Evolutionary conservation across 2,797 vertebrate genomes (phyloP).

Genomic region (Staurois parvus): DNA sequence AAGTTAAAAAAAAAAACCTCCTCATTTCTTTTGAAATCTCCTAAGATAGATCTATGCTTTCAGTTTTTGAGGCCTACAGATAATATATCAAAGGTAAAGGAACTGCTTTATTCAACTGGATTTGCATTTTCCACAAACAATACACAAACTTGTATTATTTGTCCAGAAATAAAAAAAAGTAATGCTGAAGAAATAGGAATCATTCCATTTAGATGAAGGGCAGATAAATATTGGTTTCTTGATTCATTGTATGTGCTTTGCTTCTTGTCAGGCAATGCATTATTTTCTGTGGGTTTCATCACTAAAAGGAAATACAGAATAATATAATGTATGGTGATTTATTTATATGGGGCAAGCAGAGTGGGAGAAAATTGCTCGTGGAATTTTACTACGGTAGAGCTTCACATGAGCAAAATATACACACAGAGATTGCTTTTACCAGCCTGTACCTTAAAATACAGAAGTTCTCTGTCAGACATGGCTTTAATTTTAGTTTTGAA

Average conservation of each 20-base stretch:
- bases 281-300: background rate
- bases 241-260: background rate
- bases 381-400: background rate
- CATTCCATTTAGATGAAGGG: constrained; percentile 1
- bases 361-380: background rate
- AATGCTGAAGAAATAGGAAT: background rate
- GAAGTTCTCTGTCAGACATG: too few species aligned
- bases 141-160: constrained; percentile 13
- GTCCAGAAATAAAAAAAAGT: background rate
- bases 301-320: background rate
- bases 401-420: background rate
- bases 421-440: background rate
- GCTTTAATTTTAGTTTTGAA: too few species aligned
- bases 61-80: constrained; percentile 18
- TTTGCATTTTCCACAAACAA: constrained; percentile 39
- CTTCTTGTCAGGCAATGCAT: background rate
- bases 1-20: background rate
- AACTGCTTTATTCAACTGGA: constrained; percentile 16
- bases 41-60: rapidly evolving
- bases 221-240: background rate
- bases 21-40: background rate
- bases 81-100: constrained; percentile 19
- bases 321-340: constrained; percentile 1
- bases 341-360: background rate
- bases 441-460: too few species aligned